Base-by-base conservation (phyloP, 2,888 invertebrate genomes). In the Muschampia plurimacula region DNA sequence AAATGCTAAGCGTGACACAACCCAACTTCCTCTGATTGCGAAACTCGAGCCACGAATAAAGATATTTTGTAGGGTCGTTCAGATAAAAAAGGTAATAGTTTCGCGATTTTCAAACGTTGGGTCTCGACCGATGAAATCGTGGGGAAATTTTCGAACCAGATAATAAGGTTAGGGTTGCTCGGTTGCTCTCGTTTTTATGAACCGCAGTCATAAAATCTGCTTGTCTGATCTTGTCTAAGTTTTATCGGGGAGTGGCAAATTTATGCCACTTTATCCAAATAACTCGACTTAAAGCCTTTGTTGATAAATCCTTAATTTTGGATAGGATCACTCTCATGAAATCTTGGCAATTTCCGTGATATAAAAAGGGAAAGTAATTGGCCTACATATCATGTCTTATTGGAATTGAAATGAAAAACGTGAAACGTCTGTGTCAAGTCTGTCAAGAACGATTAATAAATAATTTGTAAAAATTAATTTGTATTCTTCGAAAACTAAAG, bases 101-200 rank as follows among this genome's bases (percentile, higher is more conserved):
- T 79, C 77, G 66, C 75, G 63, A 15, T 62, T 62, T 62, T 62
- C 62, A 62, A 62, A 62, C 62, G 52, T 52, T 6, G 62, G 52
- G 65, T 55, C 60, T 1, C 62, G 60, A 36, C 60, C 55, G 55
- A 55, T 55, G 22, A 55, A 55, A 55, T 52, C 52, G 52, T 9
- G n/a, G 52, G 52, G 52, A 12, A 52, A 12, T 15, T 52, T 52
- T 52, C 52, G 52, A 52, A 52, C 52, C 52, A 52, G 49, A 49
- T 49, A 52, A 52, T 22, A 52, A 52, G 15, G 49, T 49, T 5
- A 39, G 39, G 39, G 39, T 9, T 9, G 52, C 2, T 49, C 15
- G 15, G n/a, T n/a, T n/a, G 49, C 49, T 49, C n/a, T 6, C n/a
- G 49, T 49, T 49, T 44, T 49, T 49, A 49, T 49, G 49, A 49